Conservation (phyloP, 35 echinoderm and acorn worm genomes). For the Eucidaris tribuloides region DNA sequence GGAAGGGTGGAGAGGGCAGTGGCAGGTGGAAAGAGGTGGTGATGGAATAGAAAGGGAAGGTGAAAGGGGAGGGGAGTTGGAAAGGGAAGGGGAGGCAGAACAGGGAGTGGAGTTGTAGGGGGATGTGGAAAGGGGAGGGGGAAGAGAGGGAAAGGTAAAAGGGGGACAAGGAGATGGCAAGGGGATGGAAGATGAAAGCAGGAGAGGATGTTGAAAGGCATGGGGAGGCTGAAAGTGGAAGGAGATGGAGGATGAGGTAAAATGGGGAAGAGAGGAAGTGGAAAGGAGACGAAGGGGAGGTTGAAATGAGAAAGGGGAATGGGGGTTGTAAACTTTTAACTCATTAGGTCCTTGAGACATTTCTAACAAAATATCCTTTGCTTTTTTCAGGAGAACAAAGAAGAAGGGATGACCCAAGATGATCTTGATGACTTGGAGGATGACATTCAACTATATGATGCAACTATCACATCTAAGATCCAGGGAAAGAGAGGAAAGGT, state of each 20-base stretch:
- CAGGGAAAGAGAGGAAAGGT: slow-evolving; percentile 46
- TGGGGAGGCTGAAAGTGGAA: background rate
- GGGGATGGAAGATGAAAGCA: background rate
- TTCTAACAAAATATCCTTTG: no score
- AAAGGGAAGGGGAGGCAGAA: background rate
- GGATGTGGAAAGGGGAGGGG: background rate
- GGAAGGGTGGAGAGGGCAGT: background rate
- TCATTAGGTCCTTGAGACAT: no score
- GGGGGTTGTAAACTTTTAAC: no score
- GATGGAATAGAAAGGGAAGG: no score
- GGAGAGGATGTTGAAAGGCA: background rate
- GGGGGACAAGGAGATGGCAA: background rate
- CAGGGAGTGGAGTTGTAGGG: background rate
- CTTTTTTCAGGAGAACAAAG: no score
- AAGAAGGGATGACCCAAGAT: no score
- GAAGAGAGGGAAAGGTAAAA: no score
- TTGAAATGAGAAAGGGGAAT: background rate
- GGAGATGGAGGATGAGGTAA: background rate
- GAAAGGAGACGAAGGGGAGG: background rate
- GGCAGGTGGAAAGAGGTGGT: background rate
- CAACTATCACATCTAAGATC: background rate
- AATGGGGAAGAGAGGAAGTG: background rate
- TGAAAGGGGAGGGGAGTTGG: no score
- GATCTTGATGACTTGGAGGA: background rate
- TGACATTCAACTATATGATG: background rate